Evolutionary conservation across 2,888 invertebrate genomes (phyloP), one percentile per base, ranked within the genome.

Genomic region (Sphecodes monilicornis): DNA sequence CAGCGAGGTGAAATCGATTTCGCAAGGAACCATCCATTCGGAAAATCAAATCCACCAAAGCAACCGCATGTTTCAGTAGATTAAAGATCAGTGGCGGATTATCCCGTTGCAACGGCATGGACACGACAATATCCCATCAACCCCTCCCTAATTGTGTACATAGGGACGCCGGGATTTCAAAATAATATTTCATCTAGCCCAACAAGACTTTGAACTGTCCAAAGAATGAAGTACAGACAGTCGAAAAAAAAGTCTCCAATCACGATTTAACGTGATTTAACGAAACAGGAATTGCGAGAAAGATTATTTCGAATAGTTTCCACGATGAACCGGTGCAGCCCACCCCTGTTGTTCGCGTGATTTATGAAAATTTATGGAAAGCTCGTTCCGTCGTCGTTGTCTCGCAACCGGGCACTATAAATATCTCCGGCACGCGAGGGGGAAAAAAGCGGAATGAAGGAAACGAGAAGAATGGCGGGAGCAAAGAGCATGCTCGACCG

Each of bases 331-430:
- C 57, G 13, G 39, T 60, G 39, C 16, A n/a, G 26, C 39, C 39
- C 13, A 22, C 46, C 60, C 70, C 66, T 8, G 26, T 68, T 81
- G 74, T 82, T 76, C 32, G 76, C 69, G 75, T 80, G 78, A 85
- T 90, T 86, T 85, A 86, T 74, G 85, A 80, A 82, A 82, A 85
- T 90, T 86, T 85, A 86, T 74, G 85, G 82, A 82, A 82, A 83
- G 78, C 83, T 88, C 74, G 80, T 85, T 83, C 81, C 3, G 73
- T 75, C 22, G 66, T 71, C 80, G 86, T 69, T 81, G 85, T 83
- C 85, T 74, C 85, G 87, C 71, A 75, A 78, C 85, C 82, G 79
- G 66, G 74, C 76, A 77, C 89, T 89, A 89, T 90, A 90, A 89
- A 89, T 89, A 89, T 85, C 88, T 76, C 72, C 39, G 86, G 80